phyloP scores from a whole-genome alignment of 2,113 vertebrate genomes.

The Plecotus auritus region DNA sequence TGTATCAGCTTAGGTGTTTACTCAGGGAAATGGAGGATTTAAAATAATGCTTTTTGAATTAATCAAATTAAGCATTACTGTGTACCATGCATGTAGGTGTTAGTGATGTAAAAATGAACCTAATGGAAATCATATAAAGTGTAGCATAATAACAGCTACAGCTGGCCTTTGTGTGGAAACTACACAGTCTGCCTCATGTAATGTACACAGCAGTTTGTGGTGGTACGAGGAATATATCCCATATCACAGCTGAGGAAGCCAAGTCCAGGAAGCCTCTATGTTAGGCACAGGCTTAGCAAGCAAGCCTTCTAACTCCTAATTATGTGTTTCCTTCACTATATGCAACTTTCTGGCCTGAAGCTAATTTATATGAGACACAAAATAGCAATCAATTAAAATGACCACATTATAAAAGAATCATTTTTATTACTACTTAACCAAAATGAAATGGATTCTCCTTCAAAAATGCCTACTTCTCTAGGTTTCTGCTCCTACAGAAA shows the following conservation, averaged over 20 bases:
- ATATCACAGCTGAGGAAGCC: background rate
- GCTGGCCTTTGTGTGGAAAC: background rate
- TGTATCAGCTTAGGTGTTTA: background rate
- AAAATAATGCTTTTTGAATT: conserved; percentile 3
- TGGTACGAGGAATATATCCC: background rate
- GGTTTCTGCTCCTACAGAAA: background rate
- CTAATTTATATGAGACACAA: conserved; percentile 4
- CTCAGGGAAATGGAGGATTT: background rate
- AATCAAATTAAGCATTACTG: background rate
- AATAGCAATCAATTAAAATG: background rate
- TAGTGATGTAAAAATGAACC: background rate
- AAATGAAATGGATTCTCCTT: conserved; percentile 23
- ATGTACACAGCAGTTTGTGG: background rate
- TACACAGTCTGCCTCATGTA: background rate
- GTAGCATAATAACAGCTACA: background rate
- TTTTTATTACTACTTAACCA: background rate
- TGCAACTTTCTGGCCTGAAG: background rate
- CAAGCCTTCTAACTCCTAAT: background rate
- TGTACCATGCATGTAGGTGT: background rate
- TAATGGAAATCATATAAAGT: background rate
- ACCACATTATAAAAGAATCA: background rate
- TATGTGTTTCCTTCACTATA: background rate
- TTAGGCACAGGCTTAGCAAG: background rate
- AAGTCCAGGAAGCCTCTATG: background rate
- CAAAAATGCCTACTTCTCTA: background rate